Evolutionary conservation across 2,113 vertebrate genomes (phyloP), one percentile per base, ranked within the genome.

Genomic region (Protobothrops flavoviridis): DNA sequence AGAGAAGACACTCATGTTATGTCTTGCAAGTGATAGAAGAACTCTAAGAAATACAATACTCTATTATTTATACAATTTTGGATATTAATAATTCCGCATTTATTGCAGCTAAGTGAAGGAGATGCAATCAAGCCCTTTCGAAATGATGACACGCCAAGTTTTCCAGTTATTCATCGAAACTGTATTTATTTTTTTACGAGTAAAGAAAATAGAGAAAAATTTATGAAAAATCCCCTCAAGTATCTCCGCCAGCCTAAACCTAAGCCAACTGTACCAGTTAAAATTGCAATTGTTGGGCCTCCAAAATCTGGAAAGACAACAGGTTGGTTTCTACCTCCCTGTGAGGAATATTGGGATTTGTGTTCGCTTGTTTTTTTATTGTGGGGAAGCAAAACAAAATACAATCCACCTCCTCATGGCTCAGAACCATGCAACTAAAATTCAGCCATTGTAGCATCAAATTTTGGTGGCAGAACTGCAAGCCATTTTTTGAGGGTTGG

Each of bases 241-340:
- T 99, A 98, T 95, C 98, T 99, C 87, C 94, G 94, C 93, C 99
- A 99, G 95, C 97, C 98, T 64, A 98, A 98, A 95, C 98, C 99
- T 88, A 97, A 96, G 20, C 95, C 96, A 6, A 89, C 97, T 48
- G 95, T 98, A 61, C 98, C 99, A 74, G 89, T 99, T 92, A 98
- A 97, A 97, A 96, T 99, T 93, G 98, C 98, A 85, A 94, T 99
- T 5, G 96, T 98, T 86, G 99, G 99, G 92, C 98, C 98, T 94
- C 98, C 99, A 90, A 99, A 99, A 97, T 99, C 99, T 94, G 99
- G 99, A 85, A 99, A 99, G 97, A 99, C 98, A 61, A 98, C 98
- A 97, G 97, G 99, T 99, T 96, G 95, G 96, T 13, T 92, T 52
- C 2, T 59, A 23, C 33, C 6, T 81, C 17, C 39, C 33, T 39